Evolutionary conservation across 2,888 invertebrate species (phyloP), one percentile per base, ranked within the genome.

Genomic region (Acrocera orbiculus): DNA sequence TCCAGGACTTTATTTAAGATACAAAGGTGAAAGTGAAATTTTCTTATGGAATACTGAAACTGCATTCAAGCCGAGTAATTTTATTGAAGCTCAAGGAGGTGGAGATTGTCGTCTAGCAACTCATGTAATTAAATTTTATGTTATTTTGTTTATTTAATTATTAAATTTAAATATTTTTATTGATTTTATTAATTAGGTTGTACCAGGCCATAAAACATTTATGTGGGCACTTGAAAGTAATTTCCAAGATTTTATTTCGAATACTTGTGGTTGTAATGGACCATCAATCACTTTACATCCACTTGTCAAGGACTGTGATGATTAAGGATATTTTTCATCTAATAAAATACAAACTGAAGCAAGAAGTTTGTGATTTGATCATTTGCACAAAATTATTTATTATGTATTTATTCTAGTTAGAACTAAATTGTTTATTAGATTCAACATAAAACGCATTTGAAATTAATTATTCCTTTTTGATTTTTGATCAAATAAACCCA

Each of bases 161-260:
- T 8, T 23, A 7, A 7, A 19, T 19, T 7, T 8, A 19, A 19
- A 6, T 19, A 6, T 19, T 19, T 22, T 22, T 22, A 22, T 11
- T 30, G 7, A 27, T 30, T n/a, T 11, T 11, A 10, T 22, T 65
- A 2, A 42, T 8, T 39, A 52, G 52, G 52, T 61, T 16, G 57
- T 69, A 17, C 66, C 70, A 0, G 73, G 70, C 6, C 65, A 63
- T 45, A 69, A 65, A 49, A 62, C 62, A 17, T 60, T 66, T 29
- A 69, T 73, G 66, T 70, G 74, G 70, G 65, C 66, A 9, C 53
- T 75, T 42, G 74, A 73, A 47, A 70, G 70, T 45, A 74, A 75
- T 51, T 72, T 74, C 62, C 69, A 67, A 33, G 73, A 75, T 52
- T 75, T 64, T 47, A 65, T 73, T 41, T 54, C 63, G 4, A 65